Evolutionary conservation across 2,888 invertebrate genomes (phyloP).

Genomic region (Nomada hirtipes): DNA sequence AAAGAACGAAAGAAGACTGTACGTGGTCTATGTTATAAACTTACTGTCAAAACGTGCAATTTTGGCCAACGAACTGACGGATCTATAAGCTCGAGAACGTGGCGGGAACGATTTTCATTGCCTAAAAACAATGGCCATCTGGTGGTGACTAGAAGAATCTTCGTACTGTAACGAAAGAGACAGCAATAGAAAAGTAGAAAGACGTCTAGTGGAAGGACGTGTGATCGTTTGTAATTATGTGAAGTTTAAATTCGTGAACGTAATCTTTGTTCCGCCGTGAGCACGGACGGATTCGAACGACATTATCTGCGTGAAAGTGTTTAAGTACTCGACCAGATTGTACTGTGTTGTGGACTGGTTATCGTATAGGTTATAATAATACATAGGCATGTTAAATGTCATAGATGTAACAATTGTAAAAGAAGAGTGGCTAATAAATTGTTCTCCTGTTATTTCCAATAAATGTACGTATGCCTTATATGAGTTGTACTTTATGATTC

Average conservation of each 20-base stretch:
- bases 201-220: conserved; percentile 49
- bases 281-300: conserved; percentile 40
- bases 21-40: background rate
- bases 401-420: conserved; percentile 61
- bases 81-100: background rate
- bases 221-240: conserved; percentile 51
- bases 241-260: conserved; percentile 54
- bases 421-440: conserved; percentile 61
- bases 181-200: conserved; percentile 49
- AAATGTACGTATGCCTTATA: conserved; percentile 61
- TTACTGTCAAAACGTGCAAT: conserved; percentile 13
- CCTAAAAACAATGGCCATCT: conserved; percentile 56
- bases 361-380: conserved; percentile 63
- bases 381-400: conserved; percentile 57
- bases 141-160: conserved; percentile 22
- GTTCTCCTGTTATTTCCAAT: conserved; percentile 58
- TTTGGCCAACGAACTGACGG: background rate
- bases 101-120: conserved; percentile 55
- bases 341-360: conserved; percentile 44
- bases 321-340: conserved; percentile 13
- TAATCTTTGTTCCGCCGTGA: conserved; percentile 43
- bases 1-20: background rate
- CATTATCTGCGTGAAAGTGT: conserved; percentile 44
- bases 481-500: conserved; percentile 54
- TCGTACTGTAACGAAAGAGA: conserved; percentile 40